Percentiles rank a stretch among this genome's conserved stretches.
These are phyloP conservation scores for Agrotis clavis DNA, from an alignment of 2,888 invertebrate genomes.

Conservation along the genomic window DNA sequence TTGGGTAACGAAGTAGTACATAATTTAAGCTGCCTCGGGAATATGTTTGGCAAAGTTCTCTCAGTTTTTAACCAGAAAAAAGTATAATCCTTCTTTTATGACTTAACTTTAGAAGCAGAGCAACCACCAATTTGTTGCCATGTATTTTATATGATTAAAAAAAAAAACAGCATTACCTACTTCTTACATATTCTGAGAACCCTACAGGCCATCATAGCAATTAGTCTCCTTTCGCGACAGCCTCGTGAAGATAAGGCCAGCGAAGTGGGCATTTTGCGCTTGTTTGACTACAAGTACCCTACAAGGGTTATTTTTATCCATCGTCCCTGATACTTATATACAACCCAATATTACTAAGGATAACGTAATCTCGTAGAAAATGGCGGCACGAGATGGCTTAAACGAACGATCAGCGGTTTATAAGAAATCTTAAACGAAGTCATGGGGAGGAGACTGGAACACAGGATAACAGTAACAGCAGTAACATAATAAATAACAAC, in stretches of 20 bases:
- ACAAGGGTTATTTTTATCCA: constrained; percentile 22
- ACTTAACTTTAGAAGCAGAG: background rate
- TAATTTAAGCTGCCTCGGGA: constrained; percentile 40
- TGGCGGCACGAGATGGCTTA: background rate
- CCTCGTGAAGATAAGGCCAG: constrained; percentile 21
- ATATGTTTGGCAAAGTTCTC: constrained; percentile 15
- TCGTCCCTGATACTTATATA: constrained; percentile 6
- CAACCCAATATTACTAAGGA: constrained; percentile 39
- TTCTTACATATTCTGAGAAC: background rate
- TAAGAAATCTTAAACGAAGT: background rate
- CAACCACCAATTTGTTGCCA: background rate
- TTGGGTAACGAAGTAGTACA: constrained; percentile 44
- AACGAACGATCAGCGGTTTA: background rate
- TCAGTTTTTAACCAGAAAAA: constrained; percentile 14
- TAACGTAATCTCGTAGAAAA: constrained; percentile 28
- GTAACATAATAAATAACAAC: constrained; percentile 55
- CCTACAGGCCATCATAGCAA: background rate
- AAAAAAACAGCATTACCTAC: background rate
- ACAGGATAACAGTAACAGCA: background rate
- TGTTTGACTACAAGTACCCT: constrained; percentile 23
- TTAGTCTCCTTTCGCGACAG: constrained; percentile 26
- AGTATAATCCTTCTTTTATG: constrained; percentile 21
- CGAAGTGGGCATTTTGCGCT: constrained; percentile 17
- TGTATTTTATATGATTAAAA: background rate
- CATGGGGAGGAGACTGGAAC: too few relatives aligned